phyloP scores from a whole-genome alignment of 2,888 invertebrate genomes.

The Sepioteuthis lessoniana region DNA sequence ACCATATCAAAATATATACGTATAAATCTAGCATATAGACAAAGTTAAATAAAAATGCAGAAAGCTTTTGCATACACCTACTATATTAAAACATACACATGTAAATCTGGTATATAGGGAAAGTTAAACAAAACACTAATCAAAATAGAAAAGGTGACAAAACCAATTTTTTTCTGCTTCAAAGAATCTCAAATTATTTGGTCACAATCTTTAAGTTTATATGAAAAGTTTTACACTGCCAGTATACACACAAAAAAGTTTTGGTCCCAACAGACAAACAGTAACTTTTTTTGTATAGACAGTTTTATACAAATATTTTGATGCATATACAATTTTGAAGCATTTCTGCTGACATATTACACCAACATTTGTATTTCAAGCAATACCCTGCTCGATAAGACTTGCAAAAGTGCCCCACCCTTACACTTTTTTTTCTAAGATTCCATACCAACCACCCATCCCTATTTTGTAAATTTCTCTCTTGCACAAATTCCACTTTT shows the following conservation, averaged over 20 bases:
- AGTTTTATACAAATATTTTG: not conserved
- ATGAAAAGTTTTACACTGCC: no score
- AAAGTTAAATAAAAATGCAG: no score
- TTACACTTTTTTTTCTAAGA: not conserved
- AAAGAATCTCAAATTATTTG: no score
- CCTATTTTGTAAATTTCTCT: not conserved
- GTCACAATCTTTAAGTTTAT: no score
- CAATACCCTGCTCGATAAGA: not conserved
- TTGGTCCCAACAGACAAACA: not conserved
- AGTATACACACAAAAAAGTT: not conserved
- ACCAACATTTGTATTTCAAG: not conserved
- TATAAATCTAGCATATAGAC: no score
- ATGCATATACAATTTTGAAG: not conserved
- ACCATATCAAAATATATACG: no score
- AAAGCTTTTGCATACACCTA: no score
- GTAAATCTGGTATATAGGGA: no score
- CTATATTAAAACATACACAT: no score
- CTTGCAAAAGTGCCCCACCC: not conserved
- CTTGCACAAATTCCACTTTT: not conserved
- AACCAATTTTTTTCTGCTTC: no score
- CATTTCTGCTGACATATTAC: not conserved
- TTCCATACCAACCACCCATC: not conserved
- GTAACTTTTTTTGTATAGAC: not conserved
- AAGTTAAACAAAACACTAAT: no score
- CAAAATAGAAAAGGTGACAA: no score